Conservation (phyloP, 2,797 vertebrate species). For the Arctocebus calabarensis region DNA sequence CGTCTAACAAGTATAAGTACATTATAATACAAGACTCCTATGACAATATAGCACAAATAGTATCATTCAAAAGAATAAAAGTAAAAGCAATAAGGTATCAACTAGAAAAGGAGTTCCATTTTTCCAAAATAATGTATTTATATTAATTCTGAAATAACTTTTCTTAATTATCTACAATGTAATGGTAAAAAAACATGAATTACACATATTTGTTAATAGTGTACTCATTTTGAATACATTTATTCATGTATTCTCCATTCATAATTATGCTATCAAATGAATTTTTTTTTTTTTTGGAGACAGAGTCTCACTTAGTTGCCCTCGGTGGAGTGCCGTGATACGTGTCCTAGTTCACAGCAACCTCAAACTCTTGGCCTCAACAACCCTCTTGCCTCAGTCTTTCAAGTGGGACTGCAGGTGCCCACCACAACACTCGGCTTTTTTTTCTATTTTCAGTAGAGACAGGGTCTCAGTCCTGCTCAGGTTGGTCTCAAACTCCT, state of each 20-base stretch:
- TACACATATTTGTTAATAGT: conserved; percentile 31
- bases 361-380: too few species aligned
- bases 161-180: conserved; percentile 56
- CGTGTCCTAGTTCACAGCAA: too few species aligned
- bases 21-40: conserved; percentile 29
- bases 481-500: too few species aligned
- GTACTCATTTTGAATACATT: conserved; percentile 57
- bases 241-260: conserved; percentile 45
- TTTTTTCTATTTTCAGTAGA: too few species aligned
- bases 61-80: conserved; percentile 12
- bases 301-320: too few species aligned
- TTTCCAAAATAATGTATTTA: conserved; percentile 35
- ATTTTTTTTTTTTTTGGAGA: neutral
- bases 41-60: neutral
- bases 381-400: too few species aligned
- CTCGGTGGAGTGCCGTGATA: too few species aligned
- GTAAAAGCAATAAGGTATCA: conserved; percentile 40
- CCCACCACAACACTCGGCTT: too few species aligned
- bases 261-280: conserved; percentile 52
- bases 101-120: conserved; percentile 31
- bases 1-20: conserved; percentile 8
- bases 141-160: conserved; percentile 38
- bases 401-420: too few species aligned
- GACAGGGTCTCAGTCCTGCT: too few species aligned
- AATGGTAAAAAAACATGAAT: neutral